A percentile compares a stretch with the other conserved stretches of the same genome.
Evolutionary conservation across 1,140 invertebrate species (phyloP).

Genomic region (Piezodorus guildinii): DNA sequence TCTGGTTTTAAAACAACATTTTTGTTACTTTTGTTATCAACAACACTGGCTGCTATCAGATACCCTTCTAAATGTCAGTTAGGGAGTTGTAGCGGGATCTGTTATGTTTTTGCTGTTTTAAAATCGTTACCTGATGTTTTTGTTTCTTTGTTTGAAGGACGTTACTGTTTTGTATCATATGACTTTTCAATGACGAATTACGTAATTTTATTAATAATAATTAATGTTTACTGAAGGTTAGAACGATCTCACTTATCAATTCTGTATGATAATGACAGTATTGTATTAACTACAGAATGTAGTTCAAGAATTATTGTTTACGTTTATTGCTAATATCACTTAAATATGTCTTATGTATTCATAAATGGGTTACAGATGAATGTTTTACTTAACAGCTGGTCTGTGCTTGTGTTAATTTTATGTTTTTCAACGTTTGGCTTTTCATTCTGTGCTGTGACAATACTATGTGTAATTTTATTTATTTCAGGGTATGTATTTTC

Average conservation of each 20-base stretch:
- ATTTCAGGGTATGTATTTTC: conserved; percentile 24
- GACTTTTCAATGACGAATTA: conserved; percentile 4
- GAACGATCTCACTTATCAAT: too few species aligned
- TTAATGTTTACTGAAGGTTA: too few species aligned
- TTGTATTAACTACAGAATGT: too few species aligned
- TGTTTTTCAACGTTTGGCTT: conserved; percentile 26
- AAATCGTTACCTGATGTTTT: background rate
- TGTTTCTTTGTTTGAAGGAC: background rate
- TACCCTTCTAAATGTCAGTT: conserved; percentile 5
- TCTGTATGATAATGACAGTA: too few species aligned
- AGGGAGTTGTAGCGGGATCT: background rate
- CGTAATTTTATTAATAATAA: background rate
- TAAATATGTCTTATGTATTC: too few species aligned
- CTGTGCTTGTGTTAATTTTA: conserved; percentile 22
- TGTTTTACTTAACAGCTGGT: conserved; percentile 19
- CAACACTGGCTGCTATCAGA: background rate
- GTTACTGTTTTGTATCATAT: background rate
- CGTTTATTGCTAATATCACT: too few species aligned
- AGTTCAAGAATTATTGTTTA: too few species aligned
- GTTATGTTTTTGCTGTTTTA: conserved; percentile 2
- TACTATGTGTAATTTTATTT: conserved; percentile 19
- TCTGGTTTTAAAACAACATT: too few species aligned
- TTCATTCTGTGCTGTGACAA: conserved; percentile 19
- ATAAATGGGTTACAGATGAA: conserved; percentile 13
- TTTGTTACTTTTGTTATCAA: too few species aligned